Conservation (phyloP, 2,113 vertebrate genomes). For the Syngnathus scovelli region DNA sequence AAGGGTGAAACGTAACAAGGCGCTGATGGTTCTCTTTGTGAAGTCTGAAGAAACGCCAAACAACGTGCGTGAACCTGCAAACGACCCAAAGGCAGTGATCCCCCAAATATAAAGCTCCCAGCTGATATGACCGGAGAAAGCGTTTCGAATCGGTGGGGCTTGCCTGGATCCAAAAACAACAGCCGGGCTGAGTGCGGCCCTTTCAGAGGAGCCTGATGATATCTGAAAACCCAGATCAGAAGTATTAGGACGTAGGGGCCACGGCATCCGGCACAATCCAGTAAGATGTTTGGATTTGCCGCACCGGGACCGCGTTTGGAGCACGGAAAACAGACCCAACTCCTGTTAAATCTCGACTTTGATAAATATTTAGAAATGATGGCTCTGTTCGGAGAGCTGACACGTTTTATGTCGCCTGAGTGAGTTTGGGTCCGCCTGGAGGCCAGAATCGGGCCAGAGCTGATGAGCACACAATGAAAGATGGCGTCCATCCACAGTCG, state of each 20-base stretch:
- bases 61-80: constrained; percentile 62
- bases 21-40: constrained; percentile 53
- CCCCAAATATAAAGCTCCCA: constrained; percentile 28
- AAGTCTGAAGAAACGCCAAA: constrained; percentile 49
- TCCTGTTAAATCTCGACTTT: constrained; percentile 17
- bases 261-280: constrained; percentile 30
- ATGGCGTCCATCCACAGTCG: constrained; percentile 24
- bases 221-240: constrained; percentile 51
- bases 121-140: constrained; percentile 29
- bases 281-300: constrained; percentile 29
- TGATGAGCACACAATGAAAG: constrained; percentile 27
- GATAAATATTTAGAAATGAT: constrained; percentile 46
- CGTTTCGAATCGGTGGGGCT: constrained; percentile 29
- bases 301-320: constrained; percentile 18
- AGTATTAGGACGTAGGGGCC: constrained; percentile 29
- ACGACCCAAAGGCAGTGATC: constrained; percentile 21
- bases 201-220: constrained; percentile 47
- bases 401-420: constrained; percentile 11
- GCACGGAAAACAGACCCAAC: constrained; percentile 27
- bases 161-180: constrained; percentile 44
- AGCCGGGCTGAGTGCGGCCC: constrained; percentile 26
- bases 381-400: constrained; percentile 34
- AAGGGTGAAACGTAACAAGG: constrained; percentile 53
- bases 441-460: constrained; percentile 12
- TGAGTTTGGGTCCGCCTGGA: constrained; percentile 19